Base-by-base conservation (phyloP, 2,888 invertebrate species). In the Liopterus haemorrhoidalis region DNA sequence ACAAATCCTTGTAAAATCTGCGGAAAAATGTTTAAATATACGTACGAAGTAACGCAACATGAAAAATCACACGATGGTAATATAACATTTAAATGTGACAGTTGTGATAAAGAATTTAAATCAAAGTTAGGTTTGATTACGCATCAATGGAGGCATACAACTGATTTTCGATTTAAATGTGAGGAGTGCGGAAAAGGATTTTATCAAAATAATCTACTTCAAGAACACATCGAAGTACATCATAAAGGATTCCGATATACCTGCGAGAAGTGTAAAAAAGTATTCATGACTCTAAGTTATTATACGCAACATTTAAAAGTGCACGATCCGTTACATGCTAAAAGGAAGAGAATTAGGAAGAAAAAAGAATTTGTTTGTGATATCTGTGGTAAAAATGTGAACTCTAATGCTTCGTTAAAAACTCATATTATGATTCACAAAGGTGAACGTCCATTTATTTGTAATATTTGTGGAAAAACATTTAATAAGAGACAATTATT, bases 361-460 rank as follows among this genome's bases (percentile, higher is more conserved):
- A n/a, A n/a, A n/a, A n/a, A n/a, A n/a, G n/a, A n/a, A n/a, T 66
- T 68, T 50, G 59, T 68, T 2, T 71, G 71, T 48, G 70, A 70
- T 36, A 64, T 63, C 16, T 71, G 71, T 39, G 69, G 69, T 8
- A 71, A 71, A 53, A 67, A 66, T 41, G 57, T 71, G n/a, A 68
- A 68, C 42, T 68, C 65, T 39, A 64, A 65, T 1, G 70, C 70
- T 16, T 70, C 69, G 28, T 54, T 72, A 16, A 70, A 70, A 51
- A 67, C 69, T 36, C 71, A 72, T 46, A 50, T 67, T 14, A 60
- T 70, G 11, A 70, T 70, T 16, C 71, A 72, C 42, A 69, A 68
- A 1, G 71, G 70, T 1, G 71, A 71, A 44, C 70, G 70, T 49
- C 70, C 70, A 1, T 69, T 69, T 47, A 66, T 68, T 1, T 71